A percentile compares a stretch with the other conserved stretches of the same genome.
phyloP scores from a whole-genome alignment of 2,888 invertebrate genomes.

The Hypena proboscidalis region DNA sequence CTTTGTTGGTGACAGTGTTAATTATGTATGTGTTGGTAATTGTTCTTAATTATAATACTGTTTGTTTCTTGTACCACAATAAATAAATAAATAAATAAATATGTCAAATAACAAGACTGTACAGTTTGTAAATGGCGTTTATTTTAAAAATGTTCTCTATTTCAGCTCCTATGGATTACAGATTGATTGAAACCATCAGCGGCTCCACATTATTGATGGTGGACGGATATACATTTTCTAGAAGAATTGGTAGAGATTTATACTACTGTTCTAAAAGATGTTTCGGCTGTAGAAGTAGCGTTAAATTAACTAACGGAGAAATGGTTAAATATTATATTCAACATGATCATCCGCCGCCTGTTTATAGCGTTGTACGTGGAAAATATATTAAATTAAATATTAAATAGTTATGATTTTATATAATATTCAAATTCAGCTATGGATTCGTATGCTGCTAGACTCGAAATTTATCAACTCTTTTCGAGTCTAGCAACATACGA shows the following conservation, averaged over 20 bases:
- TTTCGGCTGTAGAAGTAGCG: constrained; percentile 21
- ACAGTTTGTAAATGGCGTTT: background rate
- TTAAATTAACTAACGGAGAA: constrained; percentile 1
- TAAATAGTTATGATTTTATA: no score
- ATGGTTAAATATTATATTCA: constrained; percentile 1
- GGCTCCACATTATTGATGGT: constrained; percentile 35
- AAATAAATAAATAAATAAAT: no score
- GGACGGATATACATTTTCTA: constrained; percentile 36
- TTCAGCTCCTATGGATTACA: constrained; percentile 6
- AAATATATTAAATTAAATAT: constrained; percentile 5
- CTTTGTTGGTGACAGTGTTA: no score
- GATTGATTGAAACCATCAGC: constrained; percentile 21
- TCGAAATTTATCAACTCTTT: no score
- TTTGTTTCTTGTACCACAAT: no score
- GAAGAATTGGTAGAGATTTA: constrained; percentile 23
- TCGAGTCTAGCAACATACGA: no score
- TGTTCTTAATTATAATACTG: no score
- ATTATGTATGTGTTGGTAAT: no score
- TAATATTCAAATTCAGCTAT: no score
- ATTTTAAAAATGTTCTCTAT: no score
- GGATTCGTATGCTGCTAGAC: no score
- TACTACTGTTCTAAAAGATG: constrained; percentile 49
- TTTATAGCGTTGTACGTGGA: constrained; percentile 1
- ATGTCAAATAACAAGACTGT: no score
- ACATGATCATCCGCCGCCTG: constrained; percentile 12